phyloP scores from a whole-genome alignment of 92 coral and sea anemone species.

The Zoanthus sociatus region DNA sequence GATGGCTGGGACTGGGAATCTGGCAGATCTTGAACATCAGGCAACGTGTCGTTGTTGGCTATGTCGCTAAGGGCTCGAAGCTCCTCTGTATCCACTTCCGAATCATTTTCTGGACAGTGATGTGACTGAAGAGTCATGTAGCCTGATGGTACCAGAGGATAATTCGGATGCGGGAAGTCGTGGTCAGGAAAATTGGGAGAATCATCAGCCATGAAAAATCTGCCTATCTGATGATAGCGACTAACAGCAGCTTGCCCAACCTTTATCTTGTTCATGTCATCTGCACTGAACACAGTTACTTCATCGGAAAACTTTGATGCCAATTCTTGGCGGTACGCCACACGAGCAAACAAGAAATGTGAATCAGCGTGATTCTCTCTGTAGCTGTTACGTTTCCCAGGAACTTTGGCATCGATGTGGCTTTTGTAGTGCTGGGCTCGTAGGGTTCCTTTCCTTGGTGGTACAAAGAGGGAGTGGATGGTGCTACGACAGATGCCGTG shows the following conservation, averaged over 20 bases:
- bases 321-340: slow-evolving; percentile 2
- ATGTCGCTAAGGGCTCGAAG: slow-evolving; percentile 6
- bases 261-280: slow-evolving; percentile 35
- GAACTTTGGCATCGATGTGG: slow-evolving; percentile 54
- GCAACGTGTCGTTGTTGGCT: background rate
- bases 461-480: slow-evolving; percentile 52
- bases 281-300: slow-evolving; percentile 26
- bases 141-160: slow-evolving; percentile 42
- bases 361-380: slow-evolving; percentile 49
- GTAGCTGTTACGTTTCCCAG: slow-evolving; percentile 44
- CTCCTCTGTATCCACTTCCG: slow-evolving; percentile 4
- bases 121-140: slow-evolving; percentile 25
- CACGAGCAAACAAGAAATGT: slow-evolving; percentile 44
- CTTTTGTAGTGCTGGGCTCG: slow-evolving; percentile 54
- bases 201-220: slow-evolving; percentile 40
- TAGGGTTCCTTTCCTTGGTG: slow-evolving; percentile 51
- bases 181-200: slow-evolving; percentile 37
- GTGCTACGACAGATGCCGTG: slow-evolving; percentile 50
- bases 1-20: background rate
- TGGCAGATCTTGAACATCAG: background rate
- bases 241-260: slow-evolving; percentile 41
- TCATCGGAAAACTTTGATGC: slow-evolving; percentile 32
- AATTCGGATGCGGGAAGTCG: slow-evolving; percentile 33
- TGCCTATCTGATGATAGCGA: slow-evolving; percentile 3
- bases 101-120: background rate